phyloP scores from a whole-genome alignment of 2,797 vertebrate genomes.

The Danio jaintianensis region DNA sequence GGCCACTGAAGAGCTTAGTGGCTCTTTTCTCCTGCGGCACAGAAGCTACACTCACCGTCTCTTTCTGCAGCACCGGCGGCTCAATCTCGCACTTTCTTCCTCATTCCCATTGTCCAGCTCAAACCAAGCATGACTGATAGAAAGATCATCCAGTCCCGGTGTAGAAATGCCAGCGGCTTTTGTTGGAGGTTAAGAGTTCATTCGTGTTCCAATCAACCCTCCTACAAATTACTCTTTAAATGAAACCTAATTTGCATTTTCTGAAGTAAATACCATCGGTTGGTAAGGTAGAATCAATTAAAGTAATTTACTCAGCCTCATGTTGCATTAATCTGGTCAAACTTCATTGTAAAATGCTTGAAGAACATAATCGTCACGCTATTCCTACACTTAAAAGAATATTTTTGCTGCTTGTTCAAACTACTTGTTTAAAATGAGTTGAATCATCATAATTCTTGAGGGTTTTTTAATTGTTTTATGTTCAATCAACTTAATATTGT shows the following conservation, averaged over 20 bases:
- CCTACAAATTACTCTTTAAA: conserved; percentile 12
- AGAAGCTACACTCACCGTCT: conserved; percentile 59
- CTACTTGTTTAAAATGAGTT: no score
- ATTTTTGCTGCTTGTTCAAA: no score
- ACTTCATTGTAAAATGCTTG: no score
- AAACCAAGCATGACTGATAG: conserved; percentile 65
- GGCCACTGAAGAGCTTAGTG: conserved; percentile 47
- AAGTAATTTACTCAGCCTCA: no score
- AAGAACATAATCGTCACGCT: no score
- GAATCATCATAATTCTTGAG: no score
- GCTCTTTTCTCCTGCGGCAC: conserved; percentile 58
- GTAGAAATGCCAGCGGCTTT: conserved; percentile 65
- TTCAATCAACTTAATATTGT: no score
- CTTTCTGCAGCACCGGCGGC: conserved; percentile 49
- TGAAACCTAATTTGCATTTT: conserved; percentile 16
- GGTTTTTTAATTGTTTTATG: no score
- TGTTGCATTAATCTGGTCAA: no score
- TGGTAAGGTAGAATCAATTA: no score
- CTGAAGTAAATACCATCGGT: neutral
- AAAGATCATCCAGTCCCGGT: conserved; percentile 59
- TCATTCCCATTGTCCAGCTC: conserved; percentile 56
- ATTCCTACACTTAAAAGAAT: no score
- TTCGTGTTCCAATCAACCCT: conserved; percentile 48
- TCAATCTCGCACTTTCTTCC: conserved; percentile 40
- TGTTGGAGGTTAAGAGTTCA: conserved; percentile 66